Evolutionary conservation across 2,113 vertebrate genomes (phyloP), one percentile per base, ranked within the genome.

Genomic region (Phalacrocorax brasilianus): DNA sequence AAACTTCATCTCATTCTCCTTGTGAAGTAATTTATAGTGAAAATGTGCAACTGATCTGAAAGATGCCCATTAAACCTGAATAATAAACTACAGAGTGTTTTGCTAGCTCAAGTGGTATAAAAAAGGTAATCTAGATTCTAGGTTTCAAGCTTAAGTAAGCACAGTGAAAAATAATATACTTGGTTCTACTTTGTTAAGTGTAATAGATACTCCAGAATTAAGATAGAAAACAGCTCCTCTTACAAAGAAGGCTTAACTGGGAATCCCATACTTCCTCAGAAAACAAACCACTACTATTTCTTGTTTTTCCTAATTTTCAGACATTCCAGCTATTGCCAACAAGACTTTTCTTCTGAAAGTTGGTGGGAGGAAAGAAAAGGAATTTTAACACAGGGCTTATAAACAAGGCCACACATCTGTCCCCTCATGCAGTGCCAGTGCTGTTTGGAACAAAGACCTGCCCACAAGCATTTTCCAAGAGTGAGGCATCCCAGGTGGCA

Each of bases 11-110:
- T 55, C 52, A 50, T 73, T 93, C 42, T 89, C 79, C 35, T 93
- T 95, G 38, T 90, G 72, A 92, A 97, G 97, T 91, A 89, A 85
- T 82, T 84, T 83, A 95, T 93, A 65, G 24, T 33, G 21, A 95
- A 94, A 86, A 90, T 44, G 30, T 73, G n/a, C 12, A 74, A 56
- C 3, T 76, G 22, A 91, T 71, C 38, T 44, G 72, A 84, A 95
- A 85, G 38, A 77, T 86, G 52, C 3, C 47, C 24, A 58, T 91
- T 79, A 87, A 35, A 87, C 16, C 42, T 73, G 88, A 80, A 87
- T 81, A 92, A 72, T 71, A 89, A 81, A 87, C 32, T 38, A 42
- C n/a, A 80, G 28, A 78, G 14, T 33, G 19, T 2, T 78, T 70
- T 79, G 6, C 7, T 45, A 84, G 19, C 10, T 92, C 27, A 86